phyloP scores from a whole-genome alignment of 2,797 vertebrate genomes.

The Sitta carolinensis region DNA sequence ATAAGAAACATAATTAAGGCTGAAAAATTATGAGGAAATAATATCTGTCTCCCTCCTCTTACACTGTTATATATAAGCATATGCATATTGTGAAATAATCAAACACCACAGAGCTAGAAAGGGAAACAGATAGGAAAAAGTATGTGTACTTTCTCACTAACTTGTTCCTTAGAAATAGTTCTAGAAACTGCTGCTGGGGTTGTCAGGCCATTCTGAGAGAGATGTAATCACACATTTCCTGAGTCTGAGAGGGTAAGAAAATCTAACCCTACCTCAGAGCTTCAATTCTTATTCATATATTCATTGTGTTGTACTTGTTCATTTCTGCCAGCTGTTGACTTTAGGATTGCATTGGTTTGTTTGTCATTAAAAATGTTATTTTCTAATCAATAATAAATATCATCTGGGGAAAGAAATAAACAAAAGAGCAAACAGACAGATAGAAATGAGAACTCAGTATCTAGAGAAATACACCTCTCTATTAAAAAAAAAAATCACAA shows the following conservation, averaged over 20 bases:
- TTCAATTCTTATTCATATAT: constrained; percentile 56
- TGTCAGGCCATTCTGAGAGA: not conserved
- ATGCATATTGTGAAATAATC: not conserved
- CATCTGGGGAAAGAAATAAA: constrained; percentile 13
- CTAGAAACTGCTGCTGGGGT: not conserved
- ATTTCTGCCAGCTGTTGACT: constrained; percentile 59
- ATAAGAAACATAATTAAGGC: not conserved
- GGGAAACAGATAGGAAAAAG: not conserved
- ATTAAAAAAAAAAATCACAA: not conserved
- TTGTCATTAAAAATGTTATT: constrained; percentile 57
- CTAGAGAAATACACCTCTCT: not conserved
- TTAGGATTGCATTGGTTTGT: constrained; percentile 41
- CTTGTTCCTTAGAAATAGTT: not conserved
- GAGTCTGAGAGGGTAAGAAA: not conserved
- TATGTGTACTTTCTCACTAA: not conserved
- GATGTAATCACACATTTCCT: not conserved
- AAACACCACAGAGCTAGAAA: not conserved
- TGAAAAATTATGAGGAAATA: not conserved
- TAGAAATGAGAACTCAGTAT: not conserved
- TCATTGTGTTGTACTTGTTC: constrained; percentile 48
- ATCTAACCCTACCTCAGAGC: not conserved
- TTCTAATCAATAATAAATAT: constrained; percentile 66
- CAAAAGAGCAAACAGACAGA: not conserved
- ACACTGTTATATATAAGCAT: not conserved
- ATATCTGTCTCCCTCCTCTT: not conserved